phyloP scores from a whole-genome alignment of 1,140 invertebrate species.

The Lycorma delicatula region DNA sequence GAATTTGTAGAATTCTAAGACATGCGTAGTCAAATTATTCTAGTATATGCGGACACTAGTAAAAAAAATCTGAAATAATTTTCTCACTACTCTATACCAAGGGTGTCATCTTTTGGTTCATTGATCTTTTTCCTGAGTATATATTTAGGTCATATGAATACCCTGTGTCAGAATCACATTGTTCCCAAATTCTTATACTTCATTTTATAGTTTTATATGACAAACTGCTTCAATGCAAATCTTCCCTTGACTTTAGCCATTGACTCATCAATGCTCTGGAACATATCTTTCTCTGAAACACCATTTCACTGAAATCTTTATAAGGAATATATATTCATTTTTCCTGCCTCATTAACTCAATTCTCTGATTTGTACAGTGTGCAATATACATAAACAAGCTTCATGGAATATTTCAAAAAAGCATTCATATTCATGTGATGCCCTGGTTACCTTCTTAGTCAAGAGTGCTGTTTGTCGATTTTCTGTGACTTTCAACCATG shows the following conservation, averaged over 20 bases:
- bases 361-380: constrained; percentile 8
- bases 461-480: neutral
- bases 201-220: constrained; percentile 33
- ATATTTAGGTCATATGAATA: constrained; percentile 31
- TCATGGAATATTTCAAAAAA: constrained; percentile 5
- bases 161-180: constrained; percentile 28
- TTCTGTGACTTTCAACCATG: neutral
- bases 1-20: constrained; percentile 6
- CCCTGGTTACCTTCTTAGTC: neutral
- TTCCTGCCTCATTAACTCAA: neutral
- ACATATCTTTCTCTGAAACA: constrained; percentile 12
- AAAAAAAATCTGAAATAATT: constrained; percentile 20
- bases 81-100: constrained; percentile 28
- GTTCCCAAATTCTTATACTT: constrained; percentile 33
- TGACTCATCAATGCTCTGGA: constrained; percentile 23
- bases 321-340: constrained; percentile 4
- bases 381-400: constrained; percentile 13
- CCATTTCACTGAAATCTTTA: constrained; percentile 11
- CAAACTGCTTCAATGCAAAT: constrained; percentile 31
- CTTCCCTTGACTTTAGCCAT: constrained; percentile 30
- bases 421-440: neutral
- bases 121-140: constrained; percentile 26
- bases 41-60: constrained; percentile 7
- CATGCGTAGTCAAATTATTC: neutral
- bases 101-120: constrained; percentile 11